Percentiles rank a stretch among this genome's conserved stretches.
Evolutionary conservation across 2,113 vertebrate species (phyloP).

Genomic region (Engystomops pustulosus): DNA sequence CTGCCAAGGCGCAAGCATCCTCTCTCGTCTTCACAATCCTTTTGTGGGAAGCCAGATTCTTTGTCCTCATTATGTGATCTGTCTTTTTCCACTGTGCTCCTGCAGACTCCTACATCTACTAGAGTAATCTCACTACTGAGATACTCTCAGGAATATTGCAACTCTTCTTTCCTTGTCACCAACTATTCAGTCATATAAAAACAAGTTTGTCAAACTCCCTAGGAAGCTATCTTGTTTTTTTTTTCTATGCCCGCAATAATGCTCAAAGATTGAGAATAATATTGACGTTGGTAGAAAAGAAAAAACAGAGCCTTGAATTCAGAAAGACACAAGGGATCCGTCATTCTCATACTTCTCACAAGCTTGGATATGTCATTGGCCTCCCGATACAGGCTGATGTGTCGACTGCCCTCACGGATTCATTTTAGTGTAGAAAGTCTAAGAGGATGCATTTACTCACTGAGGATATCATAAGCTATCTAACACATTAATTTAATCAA

Average conservation of each 20-base stretch:
- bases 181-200: constrained; percentile 66
- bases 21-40: constrained; percentile 66
- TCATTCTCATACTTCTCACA: constrained; percentile 69
- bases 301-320: constrained; percentile 44
- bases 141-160: constrained; percentile 57
- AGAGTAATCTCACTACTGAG: constrained; percentile 61
- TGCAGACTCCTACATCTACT: constrained; percentile 64
- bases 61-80: constrained; percentile 70
- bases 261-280: constrained; percentile 61
- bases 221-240: neutral
- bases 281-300: constrained; percentile 69
- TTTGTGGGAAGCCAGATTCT: constrained; percentile 68
- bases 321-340: constrained; percentile 65
- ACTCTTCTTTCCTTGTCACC: constrained; percentile 60
- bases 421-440: constrained; percentile 71
- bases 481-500: neutral
- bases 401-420: constrained; percentile 68
- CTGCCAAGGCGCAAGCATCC: constrained; percentile 73
- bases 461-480: constrained; percentile 48
- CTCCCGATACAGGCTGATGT: constrained; percentile 65
- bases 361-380: constrained; percentile 66
- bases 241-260: constrained; percentile 70
- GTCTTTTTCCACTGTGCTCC: constrained; percentile 60
- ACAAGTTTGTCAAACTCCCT: constrained; percentile 63
- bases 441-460: constrained; percentile 77